phyloP scores from a whole-genome alignment of 2,113 vertebrate species.

The Pycnonotus jocosus region DNA sequence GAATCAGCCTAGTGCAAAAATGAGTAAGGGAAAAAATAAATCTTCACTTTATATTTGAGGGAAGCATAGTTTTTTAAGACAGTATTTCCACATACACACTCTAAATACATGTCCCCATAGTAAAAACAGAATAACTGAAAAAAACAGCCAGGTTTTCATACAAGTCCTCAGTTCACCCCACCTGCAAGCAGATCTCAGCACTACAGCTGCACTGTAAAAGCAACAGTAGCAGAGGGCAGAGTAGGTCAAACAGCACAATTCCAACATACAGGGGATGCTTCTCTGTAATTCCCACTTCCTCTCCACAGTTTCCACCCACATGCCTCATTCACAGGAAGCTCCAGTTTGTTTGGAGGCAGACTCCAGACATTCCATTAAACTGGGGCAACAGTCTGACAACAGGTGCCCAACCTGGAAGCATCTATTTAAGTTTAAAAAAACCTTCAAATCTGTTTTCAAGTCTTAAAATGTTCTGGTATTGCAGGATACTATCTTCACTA shows the following conservation, averaged over 20 bases:
- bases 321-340: neutral
- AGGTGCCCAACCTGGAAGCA: neutral
- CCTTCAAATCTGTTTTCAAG: neutral
- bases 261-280: neutral
- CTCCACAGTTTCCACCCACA: neutral
- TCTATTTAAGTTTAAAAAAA: neutral
- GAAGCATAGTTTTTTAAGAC: neutral
- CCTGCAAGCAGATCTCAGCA: neutral
- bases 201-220: neutral
- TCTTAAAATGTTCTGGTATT: slow-evolving; percentile 2
- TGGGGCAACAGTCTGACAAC: neutral
- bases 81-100: neutral
- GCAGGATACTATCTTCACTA: neutral
- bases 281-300: neutral
- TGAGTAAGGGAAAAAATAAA: neutral
- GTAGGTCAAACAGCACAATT: neutral
- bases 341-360: neutral
- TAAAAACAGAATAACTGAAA: neutral
- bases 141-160: neutral
- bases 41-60: neutral
- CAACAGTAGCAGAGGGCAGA: neutral
- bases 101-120: rapidly evolving
- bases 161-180: neutral
- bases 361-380: neutral
- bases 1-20: neutral